Evolutionary conservation across 2,113 vertebrate species (phyloP).

Genomic region (Colistium nudipinnis): DNA sequence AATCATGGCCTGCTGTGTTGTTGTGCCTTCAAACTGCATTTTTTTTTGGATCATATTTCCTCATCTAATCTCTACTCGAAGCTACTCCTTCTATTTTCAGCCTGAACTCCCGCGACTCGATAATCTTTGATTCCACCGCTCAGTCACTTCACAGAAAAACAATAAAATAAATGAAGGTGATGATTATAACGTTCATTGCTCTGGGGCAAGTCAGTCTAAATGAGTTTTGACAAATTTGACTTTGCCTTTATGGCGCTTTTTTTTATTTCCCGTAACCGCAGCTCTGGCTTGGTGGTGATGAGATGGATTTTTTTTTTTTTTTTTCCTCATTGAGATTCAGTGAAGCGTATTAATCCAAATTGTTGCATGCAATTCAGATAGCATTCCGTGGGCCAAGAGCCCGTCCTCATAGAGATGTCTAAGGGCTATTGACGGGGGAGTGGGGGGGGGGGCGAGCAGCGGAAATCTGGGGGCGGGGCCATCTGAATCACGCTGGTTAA

Average conservation of each 20-base stretch:
- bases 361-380: conserved; percentile 7
- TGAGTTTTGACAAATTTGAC: conserved; percentile 6
- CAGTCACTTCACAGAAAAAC: background rate
- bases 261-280: conserved; percentile 7
- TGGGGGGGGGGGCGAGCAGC: conserved; percentile 22
- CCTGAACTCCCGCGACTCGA: background rate
- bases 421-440: conserved; percentile 47
- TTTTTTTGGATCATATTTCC: conserved; percentile 1
- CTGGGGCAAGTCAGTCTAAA: conserved; percentile 3
- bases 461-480: conserved; percentile 41
- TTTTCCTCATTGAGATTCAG: background rate
- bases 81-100: conserved; percentile 12
- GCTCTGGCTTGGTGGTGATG: background rate
- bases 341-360: conserved; percentile 15
- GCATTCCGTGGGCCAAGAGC: conserved; percentile 18
- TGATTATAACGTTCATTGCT: background rate
- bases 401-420: conserved; percentile 30
- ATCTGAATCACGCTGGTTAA: conserved; percentile 50
- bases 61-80: conserved; percentile 10
- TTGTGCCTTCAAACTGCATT: background rate
- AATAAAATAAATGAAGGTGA: conserved; percentile 6
- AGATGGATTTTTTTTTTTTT: too few relatives aligned
- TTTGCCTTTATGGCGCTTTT: conserved; percentile 1
- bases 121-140: conserved; percentile 19
- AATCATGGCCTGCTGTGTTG: background rate